Percentiles rank a stretch among this genome's conserved stretches.
Evolutionary conservation across 1,140 invertebrate species (phyloP).

Genomic region (Armadillidium nasatum): DNA sequence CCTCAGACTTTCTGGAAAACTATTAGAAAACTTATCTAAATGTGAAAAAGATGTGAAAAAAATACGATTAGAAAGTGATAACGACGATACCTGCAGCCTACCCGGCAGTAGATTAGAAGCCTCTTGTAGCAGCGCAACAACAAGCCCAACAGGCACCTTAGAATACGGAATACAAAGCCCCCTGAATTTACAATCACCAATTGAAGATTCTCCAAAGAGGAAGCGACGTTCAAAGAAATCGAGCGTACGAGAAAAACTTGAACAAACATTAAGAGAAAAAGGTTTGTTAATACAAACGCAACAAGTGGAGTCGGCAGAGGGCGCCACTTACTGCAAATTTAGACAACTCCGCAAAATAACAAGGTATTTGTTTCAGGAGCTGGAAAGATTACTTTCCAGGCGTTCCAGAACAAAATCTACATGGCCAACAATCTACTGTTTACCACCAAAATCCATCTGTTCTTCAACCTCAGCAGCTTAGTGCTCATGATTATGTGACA

Average conservation of each 20-base stretch:
- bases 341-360: slow-evolving; percentile 85
- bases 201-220: slow-evolving; percentile 51
- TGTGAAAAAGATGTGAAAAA: slow-evolving; percentile 44
- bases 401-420: slow-evolving; percentile 42
- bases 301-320: slow-evolving; percentile 82
- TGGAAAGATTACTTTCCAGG: slow-evolving; percentile 86
- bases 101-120: slow-evolving; percentile 18
- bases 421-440: slow-evolving; percentile 28
- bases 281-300: slow-evolving; percentile 88
- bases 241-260: slow-evolving; percentile 75
- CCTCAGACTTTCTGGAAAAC: slow-evolving; percentile 37
- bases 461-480: neutral
- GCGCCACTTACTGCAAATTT: slow-evolving; percentile 89
- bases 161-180: slow-evolving; percentile 28
- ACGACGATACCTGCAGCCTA: slow-evolving; percentile 37
- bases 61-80: slow-evolving; percentile 42
- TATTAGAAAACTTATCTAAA: slow-evolving; percentile 41
- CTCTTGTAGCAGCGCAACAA: slow-evolving; percentile 27
- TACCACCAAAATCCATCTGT: neutral
- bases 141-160: slow-evolving; percentile 28
- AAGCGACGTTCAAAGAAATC: slow-evolving; percentile 74
- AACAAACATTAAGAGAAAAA: slow-evolving; percentile 87
- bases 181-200: slow-evolving; percentile 33
- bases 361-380: slow-evolving; percentile 79
- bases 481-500: slow-evolving; percentile 8